Percentiles rank a stretch among this genome's conserved stretches.
Evolutionary conservation across 2,888 invertebrate genomes (phyloP).

Genomic region (Drosophila niveifrons): DNA sequence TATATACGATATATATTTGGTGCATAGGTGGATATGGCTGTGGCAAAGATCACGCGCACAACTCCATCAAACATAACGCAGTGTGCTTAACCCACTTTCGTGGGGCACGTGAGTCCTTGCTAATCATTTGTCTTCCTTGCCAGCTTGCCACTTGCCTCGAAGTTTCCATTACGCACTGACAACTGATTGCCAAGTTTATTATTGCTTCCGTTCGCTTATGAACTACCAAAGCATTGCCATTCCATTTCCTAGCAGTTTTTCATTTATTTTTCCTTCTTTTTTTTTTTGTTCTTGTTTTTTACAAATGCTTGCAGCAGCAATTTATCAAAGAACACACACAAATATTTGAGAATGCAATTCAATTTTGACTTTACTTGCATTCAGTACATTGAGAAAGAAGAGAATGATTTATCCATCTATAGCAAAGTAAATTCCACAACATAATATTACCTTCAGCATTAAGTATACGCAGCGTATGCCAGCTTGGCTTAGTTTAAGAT

Average conservation of each 20-base stretch:
- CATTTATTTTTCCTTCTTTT: not conserved
- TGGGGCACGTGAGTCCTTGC: conserved; percentile 65
- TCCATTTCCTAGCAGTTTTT: conserved; percentile 26
- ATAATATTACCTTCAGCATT: no score
- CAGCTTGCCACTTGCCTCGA: conserved; percentile 51
- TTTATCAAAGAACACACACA: conserved; percentile 25
- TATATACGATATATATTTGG: conserved; percentile 4
- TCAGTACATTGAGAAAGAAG: no score
- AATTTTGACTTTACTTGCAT: not conserved
- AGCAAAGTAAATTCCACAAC: no score
- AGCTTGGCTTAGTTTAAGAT: no score
- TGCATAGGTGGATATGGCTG: conserved; percentile 25
- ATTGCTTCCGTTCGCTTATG: conserved; percentile 77
- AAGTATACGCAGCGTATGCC: not conserved
- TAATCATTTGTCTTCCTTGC: conserved; percentile 76
- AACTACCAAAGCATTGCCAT: conserved; percentile 59
- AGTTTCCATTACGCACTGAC: conserved; percentile 79
- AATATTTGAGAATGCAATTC: not conserved
- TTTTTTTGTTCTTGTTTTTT: conserved; percentile 5
- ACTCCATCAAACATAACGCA: conserved; percentile 39
- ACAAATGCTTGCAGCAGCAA: conserved; percentile 22
- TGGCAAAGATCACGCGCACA: conserved; percentile 70
- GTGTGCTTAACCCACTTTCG: conserved; percentile 72
- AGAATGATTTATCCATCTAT: no score
- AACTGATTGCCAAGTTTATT: conserved; percentile 79